These are phyloP conservation scores for Hedychridium roseum DNA, from an alignment of 2,888 invertebrate species.

Conservation along the genomic window DNA sequence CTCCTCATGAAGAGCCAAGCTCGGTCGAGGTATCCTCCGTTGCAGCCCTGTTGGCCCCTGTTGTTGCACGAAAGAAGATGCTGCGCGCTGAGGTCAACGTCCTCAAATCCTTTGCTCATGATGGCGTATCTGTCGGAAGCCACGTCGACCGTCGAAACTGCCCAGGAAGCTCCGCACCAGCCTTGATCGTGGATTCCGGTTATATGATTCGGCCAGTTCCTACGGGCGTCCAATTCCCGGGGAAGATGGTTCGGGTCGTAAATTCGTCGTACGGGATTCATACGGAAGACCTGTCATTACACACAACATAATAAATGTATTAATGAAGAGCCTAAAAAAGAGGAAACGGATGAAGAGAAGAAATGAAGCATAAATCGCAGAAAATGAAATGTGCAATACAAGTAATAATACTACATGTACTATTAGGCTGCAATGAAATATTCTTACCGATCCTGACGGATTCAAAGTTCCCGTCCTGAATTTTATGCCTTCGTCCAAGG, in stretches of 20 bases:
- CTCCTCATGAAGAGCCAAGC: constrained; percentile 90
- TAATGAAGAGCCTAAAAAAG: too few species aligned
- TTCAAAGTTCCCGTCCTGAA: constrained; percentile 76
- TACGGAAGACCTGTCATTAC: constrained; percentile 57
- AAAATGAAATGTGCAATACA: too few species aligned
- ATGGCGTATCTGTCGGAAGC: constrained; percentile 85
- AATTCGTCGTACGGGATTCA: constrained; percentile 69
- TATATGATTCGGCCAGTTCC: constrained; percentile 78
- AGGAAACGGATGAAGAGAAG: too few species aligned
- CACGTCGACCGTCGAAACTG: constrained; percentile 83
- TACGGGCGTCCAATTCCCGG: constrained; percentile 77
- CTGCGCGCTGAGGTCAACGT: constrained; percentile 80
- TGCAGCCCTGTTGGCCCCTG: constrained; percentile 80
- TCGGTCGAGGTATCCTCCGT: constrained; percentile 87
- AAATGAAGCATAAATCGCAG: too few species aligned
- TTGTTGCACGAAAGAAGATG: constrained; percentile 87
- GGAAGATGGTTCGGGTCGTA: constrained; percentile 73
- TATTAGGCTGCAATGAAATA: too few species aligned
- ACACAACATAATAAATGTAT: too few species aligned
- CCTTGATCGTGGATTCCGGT: constrained; percentile 77
- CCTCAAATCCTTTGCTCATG: constrained; percentile 82
- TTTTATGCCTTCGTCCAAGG: constrained; percentile 80
- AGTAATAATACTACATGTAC: too few species aligned
- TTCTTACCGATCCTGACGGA: constrained; percentile 66
- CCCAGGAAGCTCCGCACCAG: constrained; percentile 92